These are phyloP conservation scores for Cosmopolites sordidus DNA, from an alignment of 2,888 invertebrate species.

Conservation along the genomic window DNA sequence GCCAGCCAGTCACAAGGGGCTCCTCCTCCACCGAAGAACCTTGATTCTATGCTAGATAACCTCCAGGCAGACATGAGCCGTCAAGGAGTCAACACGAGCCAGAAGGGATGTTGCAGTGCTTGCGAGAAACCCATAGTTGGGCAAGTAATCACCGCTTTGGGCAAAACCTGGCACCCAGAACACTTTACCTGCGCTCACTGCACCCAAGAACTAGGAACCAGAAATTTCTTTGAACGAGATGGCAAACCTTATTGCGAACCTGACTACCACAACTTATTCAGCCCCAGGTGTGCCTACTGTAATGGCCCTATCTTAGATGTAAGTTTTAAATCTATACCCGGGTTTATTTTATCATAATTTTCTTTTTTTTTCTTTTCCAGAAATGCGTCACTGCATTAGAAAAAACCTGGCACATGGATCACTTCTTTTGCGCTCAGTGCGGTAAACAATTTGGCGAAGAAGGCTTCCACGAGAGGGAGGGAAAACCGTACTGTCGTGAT, in stretches of 20 bases:
- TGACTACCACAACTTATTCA: constrained; percentile 97
- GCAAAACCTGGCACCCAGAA: constrained; percentile 99
- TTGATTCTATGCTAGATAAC: constrained; percentile 83
- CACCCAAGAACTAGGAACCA: constrained; percentile 91
- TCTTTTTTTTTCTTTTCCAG: constrained; percentile 53
- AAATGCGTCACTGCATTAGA: constrained; percentile 98
- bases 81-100: constrained; percentile 97
- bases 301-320: constrained; percentile 98
- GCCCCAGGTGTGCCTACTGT: constrained; percentile 97
- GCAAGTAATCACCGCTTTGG: constrained; percentile 95
- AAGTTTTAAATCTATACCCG: constrained; percentile 33
- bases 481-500: constrained; percentile 91
- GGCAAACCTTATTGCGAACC: constrained; percentile 96
- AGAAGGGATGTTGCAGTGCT: constrained; percentile 98
- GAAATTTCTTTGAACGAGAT: constrained; percentile 98
- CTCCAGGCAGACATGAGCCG: constrained; percentile 96
- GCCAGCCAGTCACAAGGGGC: constrained; percentile 42
- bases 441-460: constrained; percentile 96
- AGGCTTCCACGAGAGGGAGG: constrained; percentile 95
- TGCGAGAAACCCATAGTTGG: constrained; percentile 99
- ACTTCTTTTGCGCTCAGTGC: constrained; percentile 97
- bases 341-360: neutral
- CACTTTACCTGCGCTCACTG: constrained; percentile 98
- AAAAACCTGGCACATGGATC: constrained; percentile 98
- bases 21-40: constrained; percentile 50